These are phyloP conservation scores for Pocillopora verrucosa DNA, from an alignment of 64 coral and sea anemone species.

Conservation along the genomic window DNA sequence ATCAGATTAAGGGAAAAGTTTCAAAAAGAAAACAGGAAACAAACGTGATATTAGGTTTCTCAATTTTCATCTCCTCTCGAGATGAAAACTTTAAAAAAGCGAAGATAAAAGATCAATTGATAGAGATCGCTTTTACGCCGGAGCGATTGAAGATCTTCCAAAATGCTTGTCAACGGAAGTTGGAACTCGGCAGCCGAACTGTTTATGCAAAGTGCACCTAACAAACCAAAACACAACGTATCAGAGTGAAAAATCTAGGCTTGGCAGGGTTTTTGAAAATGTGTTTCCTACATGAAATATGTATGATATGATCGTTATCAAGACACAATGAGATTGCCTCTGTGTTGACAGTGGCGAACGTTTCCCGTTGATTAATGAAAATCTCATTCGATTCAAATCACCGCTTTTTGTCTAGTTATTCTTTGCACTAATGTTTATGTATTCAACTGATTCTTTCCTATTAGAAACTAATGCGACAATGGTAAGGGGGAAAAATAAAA, in stretches of 20 bases:
- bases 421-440: conserved; percentile 48
- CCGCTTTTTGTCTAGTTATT: conserved; percentile 14
- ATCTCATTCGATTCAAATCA: conserved; percentile 30
- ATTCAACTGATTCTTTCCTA: conserved; percentile 39
- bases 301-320: conserved; percentile 36
- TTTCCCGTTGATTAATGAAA: conserved; percentile 34
- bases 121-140: conserved; percentile 2
- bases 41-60: conserved; percentile 36
- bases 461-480: conserved; percentile 37
- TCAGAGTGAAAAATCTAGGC: conserved; percentile 33
- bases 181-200: background rate
- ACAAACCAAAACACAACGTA: conserved; percentile 44
- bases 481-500: background rate
- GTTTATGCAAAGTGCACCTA: conserved; percentile 37
- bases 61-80: conserved; percentile 33
- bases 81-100: conserved; percentile 27
- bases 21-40: conserved; percentile 25
- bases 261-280: conserved; percentile 22
- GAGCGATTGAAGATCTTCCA: background rate
- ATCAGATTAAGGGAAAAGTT: conserved; percentile 8
- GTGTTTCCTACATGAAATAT: conserved; percentile 52
- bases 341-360: conserved; percentile 23
- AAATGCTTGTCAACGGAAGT: background rate
- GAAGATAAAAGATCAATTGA: conserved; percentile 33
- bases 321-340: conserved; percentile 26